Conservation (phyloP, 1,140 invertebrate species). For the Drosophila eugracilis region DNA sequence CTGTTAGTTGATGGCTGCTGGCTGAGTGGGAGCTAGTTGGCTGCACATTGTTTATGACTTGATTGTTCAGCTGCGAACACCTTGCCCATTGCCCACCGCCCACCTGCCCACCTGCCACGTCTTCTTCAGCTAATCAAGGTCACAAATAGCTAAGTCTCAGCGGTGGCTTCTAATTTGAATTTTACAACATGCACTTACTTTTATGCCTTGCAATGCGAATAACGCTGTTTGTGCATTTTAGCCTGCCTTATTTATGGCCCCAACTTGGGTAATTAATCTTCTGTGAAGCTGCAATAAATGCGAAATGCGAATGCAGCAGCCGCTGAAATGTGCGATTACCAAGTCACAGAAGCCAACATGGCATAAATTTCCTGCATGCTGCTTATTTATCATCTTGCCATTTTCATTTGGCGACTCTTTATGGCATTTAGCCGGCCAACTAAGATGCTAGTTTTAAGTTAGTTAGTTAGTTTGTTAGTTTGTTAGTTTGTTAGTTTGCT, state of each 20-base stretch:
- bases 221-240: constrained; percentile 38
- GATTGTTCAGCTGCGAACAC: constrained; percentile 66
- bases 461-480: constrained; percentile 2
- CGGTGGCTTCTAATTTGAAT: constrained; percentile 79
- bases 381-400: constrained; percentile 60
- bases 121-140: constrained; percentile 69
- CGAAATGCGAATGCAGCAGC: constrained; percentile 39
- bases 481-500: not conserved
- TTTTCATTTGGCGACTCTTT: constrained; percentile 67
- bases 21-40: constrained; percentile 59
- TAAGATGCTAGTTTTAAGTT: constrained; percentile 13
- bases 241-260: constrained; percentile 72
- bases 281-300: constrained; percentile 66
- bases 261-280: constrained; percentile 73
- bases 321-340: not conserved
- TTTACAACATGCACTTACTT: constrained; percentile 68
- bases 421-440: constrained; percentile 56
- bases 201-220: constrained; percentile 63
- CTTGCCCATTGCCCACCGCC: constrained; percentile 3
- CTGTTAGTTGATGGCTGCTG: constrained; percentile 17
- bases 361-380: constrained; percentile 58
- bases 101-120: not conserved
- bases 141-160: constrained; percentile 27
- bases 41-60: constrained; percentile 79
- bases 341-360: not conserved